Evolutionary conservation across 2,113 vertebrate genomes (phyloP).

Genomic region (Triplophysa dalaica): DNA sequence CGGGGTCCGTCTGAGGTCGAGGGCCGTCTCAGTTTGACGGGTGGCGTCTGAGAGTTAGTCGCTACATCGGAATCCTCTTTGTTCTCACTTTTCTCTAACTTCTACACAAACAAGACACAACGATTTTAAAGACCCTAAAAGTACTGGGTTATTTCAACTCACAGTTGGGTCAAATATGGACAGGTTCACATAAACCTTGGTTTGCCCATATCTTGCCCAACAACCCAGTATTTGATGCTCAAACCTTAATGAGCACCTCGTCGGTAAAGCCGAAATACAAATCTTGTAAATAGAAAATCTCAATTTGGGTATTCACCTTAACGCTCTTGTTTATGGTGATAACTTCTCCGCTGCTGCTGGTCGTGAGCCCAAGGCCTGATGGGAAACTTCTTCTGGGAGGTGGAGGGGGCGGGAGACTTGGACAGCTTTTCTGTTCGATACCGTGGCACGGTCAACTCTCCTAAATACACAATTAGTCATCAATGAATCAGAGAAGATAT

Average conservation of each 20-base stretch:
- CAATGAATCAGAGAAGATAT: neutral
- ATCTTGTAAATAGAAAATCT: neutral
- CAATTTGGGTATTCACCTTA: slow-evolving; percentile 60
- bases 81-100: slow-evolving; percentile 80
- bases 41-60: slow-evolving; percentile 77
- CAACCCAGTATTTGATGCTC: no score
- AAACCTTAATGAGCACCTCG: no score
- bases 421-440: slow-evolving; percentile 93
- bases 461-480: slow-evolving; percentile 61
- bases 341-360: slow-evolving; percentile 87
- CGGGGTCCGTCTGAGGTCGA: slow-evolving; percentile 84
- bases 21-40: slow-evolving; percentile 86
- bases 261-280: no score
- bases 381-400: slow-evolving; percentile 93
- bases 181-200: no score
- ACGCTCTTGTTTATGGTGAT: slow-evolving; percentile 84
- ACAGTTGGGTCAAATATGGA: no score
- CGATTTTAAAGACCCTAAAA: no score
- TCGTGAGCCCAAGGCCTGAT: slow-evolving; percentile 87
- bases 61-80: slow-evolving; percentile 79
- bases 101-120: slow-evolving; percentile 2
- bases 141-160: no score
- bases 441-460: slow-evolving; percentile 85
- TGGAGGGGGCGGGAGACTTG: slow-evolving; percentile 89
- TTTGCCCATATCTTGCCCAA: no score